Base-by-base conservation (phyloP, 2,888 invertebrate species). In the Mesodorylaimus sp. region DNA sequence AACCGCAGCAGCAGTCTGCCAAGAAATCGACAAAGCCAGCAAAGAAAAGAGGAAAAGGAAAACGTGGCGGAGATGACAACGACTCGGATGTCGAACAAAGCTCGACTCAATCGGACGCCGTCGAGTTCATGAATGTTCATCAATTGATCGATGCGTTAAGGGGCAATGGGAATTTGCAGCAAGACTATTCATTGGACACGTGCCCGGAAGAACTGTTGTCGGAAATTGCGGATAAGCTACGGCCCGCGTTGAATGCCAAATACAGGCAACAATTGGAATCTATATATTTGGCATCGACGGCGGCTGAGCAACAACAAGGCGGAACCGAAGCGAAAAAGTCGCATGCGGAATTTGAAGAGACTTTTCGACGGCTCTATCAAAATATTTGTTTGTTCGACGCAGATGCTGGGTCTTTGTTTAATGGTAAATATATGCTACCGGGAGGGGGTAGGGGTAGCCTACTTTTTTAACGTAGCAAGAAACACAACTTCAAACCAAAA, bases 361-460 rank as follows among this genome's bases (percentile, higher is more conserved):
- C 54, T 19, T 51, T 57, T 23, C 37, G 44, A 5, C 49, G 50
- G 21, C 37, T 59, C 2, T 60, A 59, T 44, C 55, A 56, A 32
- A 56, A 55, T n/a, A 50, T 59, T 47, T 57, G 54, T 36, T 46
- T 57, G 2, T 59, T 59, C 45, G 60, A 59, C 45, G 50, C 55
- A 1, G 55, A 54, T 16, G 25, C 53, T n/a, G n/a, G n/a, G 3
- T 25, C 45, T 23, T 39, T 5, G 10, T 55, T 51, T 19, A 42
- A 50, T 25, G 50, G 50, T 50, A n/a, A n/a, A n/a, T n/a, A n/a
- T n/a, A n/a, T n/a, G n/a, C n/a, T n/a, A n/a, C n/a, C n/a, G n/a
- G n/a, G n/a, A n/a, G n/a, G n/a, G n/a, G n/a, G n/a, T n/a, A n/a
- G n/a, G n/a, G n/a, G n/a, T n/a, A n/a, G n/a, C n/a, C n/a, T n/a